Base-by-base conservation (phyloP, 2,888 invertebrate species). In the Tubulanus polymorphus region DNA sequence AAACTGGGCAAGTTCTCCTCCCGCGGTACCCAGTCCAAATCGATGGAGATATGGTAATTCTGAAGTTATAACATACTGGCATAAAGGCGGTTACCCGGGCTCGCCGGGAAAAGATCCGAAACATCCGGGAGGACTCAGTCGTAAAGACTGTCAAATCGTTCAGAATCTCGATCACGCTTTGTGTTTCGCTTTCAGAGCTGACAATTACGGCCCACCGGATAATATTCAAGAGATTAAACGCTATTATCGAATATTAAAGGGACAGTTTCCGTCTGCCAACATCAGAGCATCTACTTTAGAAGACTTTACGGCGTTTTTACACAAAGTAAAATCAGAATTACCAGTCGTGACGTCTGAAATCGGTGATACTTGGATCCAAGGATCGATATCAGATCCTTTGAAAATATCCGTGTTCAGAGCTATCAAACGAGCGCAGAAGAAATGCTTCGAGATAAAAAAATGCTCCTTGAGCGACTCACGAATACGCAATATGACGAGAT, bases 331-430 rank as follows among this genome's bases (percentile, higher is more conserved):
- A 37, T 25, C 55, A 27, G 46, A 50, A 15, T 53, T 70, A 29
- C 72, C 71, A 3, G 61, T 66, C 25, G 58, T 67, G 2, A 60
- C 61, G 10, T 58, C 63, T 48, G 71, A 73, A 54, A 63, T 74
- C 23, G 74, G 74, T 3, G 74, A 75, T 60, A 74, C 73, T 0
- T 75, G 75, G 75, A 73, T 75, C 23, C 68, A 67, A 56, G 75
- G 75, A 27, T 65, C 70, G 32, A 64, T 70, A 1, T 71, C 72
- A 1, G 75, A 75, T 56, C 74, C 75, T 2, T 59, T 61, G 51
- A 75, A 75, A 59, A 64, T 64, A 54, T 66, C 74, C 60, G 63
- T 63, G 55, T 68, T 67, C 48, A 55, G 70, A 48, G 62, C 63
- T 3, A 63, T 68, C 29, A 62, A 56, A 18, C 52, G 59, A 5